phyloP scores from a whole-genome alignment of 1,140 invertebrate genomes.

The Lepidurus apus region DNA sequence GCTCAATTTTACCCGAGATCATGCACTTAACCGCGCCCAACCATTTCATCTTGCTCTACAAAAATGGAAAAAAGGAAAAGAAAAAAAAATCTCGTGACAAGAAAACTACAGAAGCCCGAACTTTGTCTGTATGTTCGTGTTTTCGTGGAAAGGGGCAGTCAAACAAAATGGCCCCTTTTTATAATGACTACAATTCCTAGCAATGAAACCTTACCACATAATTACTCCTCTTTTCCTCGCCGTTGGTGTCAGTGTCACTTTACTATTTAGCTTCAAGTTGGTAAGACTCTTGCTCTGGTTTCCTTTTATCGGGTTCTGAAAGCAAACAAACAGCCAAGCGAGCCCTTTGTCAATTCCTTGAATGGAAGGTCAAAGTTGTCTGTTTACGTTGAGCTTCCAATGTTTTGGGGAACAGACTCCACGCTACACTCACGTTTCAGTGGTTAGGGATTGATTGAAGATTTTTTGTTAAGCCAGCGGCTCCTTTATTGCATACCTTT shows the following conservation, averaged over 20 bases:
- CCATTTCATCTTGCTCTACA: too few relatives aligned
- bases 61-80: too few relatives aligned
- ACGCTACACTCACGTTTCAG: neutral
- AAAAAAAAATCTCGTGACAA: too few relatives aligned
- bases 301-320: neutral
- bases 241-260: too few relatives aligned
- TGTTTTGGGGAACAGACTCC: neutral
- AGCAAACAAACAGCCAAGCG: neutral
- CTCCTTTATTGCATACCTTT: neutral
- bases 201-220: too few relatives aligned
- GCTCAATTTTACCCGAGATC: neutral
- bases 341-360: neutral
- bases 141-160: too few relatives aligned
- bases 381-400: neutral
- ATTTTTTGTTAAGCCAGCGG: neutral
- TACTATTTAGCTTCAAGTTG: neutral
- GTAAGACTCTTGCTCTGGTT: neutral
- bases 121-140: too few relatives aligned
- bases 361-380: slow-evolving; percentile 8
- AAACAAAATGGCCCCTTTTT: too few relatives aligned
- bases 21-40: too few relatives aligned
- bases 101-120: too few relatives aligned
- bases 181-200: too few relatives aligned
- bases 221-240: too few relatives aligned
- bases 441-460: slow-evolving; percentile 4